A percentile compares a stretch with the other conserved stretches of the same genome.
Conservation (phyloP, 2,113 vertebrate species). For the Malaclemys terrapin region DNA sequence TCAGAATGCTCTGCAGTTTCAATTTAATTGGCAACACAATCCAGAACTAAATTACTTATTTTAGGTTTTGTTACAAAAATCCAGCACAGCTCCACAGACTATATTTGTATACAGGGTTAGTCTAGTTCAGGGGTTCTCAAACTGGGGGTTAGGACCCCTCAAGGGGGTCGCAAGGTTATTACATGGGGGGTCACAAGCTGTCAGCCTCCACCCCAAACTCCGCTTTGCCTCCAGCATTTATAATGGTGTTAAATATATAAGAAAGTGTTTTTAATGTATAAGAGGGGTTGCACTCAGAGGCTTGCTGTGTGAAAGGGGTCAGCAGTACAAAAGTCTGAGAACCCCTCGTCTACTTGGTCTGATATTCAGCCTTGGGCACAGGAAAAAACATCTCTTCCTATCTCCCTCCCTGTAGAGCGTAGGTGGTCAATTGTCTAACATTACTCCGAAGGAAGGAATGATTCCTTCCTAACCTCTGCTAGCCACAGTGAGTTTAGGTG, state of each 20-base stretch:
- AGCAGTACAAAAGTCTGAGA: too few species aligned
- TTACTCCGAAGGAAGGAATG: not conserved
- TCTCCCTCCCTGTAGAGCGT: not conserved
- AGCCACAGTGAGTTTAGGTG: not conserved
- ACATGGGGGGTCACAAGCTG: too few species aligned
- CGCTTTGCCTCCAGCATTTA: too few species aligned
- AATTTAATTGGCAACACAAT: not conserved
- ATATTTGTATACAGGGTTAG: not conserved
- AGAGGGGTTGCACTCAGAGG: too few species aligned
- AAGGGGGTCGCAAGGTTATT: too few species aligned
- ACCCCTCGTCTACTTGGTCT: not conserved
- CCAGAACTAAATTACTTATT: not conserved
- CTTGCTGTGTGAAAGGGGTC: too few species aligned
- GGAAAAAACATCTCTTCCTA: not conserved
- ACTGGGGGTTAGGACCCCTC: too few species aligned
- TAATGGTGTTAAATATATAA: too few species aligned
- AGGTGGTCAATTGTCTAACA: not conserved
- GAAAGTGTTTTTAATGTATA: too few species aligned
- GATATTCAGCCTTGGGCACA: not conserved
- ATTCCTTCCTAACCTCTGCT: not conserved
- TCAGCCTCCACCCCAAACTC: too few species aligned
- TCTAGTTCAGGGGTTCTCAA: not conserved
- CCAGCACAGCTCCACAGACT: not conserved
- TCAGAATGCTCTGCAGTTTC: not conserved
- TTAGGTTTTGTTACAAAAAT: accelerated